Base-by-base conservation (phyloP, 2,113 vertebrate species). In the Tylochromis polylepis region DNA sequence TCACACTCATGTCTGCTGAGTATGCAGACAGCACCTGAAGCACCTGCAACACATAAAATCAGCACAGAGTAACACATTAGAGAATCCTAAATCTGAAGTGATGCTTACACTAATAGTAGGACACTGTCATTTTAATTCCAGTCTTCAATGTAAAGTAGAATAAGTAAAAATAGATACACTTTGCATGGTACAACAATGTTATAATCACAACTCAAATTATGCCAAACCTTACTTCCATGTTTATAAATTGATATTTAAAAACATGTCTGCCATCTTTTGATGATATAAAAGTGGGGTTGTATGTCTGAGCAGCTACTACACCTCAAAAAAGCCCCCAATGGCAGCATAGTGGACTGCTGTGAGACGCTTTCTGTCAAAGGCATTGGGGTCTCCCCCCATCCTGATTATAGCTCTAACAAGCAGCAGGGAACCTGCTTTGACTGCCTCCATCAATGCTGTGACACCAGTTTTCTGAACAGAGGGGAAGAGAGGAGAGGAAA, bases 331-430 rank as follows among this genome's bases (percentile, higher is more conserved):
- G 80, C 98, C 98, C 70, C 97, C 97, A 96, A 96, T 97, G 83
- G 98, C 98, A 9, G 98, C 98, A 4, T 98, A 98, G 94, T 99
- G 99, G 3, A 96, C 96, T 4, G 97, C 97, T 0, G 95, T 94
- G 86, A 95, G 91, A 85, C 96, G 94, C 3, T 97, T 96, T 1
- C 90, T 92, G 94, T 99, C 98, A 79, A 96, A 86, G 1, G 93
- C 15, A 22, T 97, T 97, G 34, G 97, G 97, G 15, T 97, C 91
- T 1, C 93, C 98, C 34, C 97, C 98, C 92, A 84, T 96, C 88
- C 91, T 96, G 3, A 99, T 95, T 43, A 99, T 96, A 7, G 51
- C 96, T 53, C 94, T 95, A 3, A 97, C 97, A 2, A 99, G 83
- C 20, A 95, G 96, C 8, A 96, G 3, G 4, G 87, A 96, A 0